These are phyloP conservation scores for Arbacia lixula DNA, from an alignment of 53 echinoderm and acorn worm genomes.

Conservation along the genomic window DNA sequence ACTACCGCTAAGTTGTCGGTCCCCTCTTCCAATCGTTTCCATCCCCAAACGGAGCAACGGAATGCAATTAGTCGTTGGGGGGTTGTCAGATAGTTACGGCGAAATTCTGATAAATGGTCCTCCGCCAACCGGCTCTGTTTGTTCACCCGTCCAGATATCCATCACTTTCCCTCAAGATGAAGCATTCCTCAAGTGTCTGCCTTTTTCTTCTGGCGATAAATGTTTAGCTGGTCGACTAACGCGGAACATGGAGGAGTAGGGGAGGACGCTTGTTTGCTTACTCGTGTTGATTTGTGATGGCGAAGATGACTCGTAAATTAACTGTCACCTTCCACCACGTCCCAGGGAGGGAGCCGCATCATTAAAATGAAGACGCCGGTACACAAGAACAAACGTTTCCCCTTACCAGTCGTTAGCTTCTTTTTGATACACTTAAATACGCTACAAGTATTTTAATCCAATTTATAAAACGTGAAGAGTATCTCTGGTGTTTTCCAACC, in stretches of 20 bases:
- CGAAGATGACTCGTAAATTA: conserved; percentile 29
- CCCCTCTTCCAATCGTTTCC: not conserved
- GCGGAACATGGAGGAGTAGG: too few species aligned
- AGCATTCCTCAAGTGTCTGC: conserved; percentile 37
- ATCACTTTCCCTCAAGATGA: conserved; percentile 13
- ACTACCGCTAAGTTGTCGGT: not conserved
- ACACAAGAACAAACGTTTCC: too few species aligned
- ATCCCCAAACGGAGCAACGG: not conserved
- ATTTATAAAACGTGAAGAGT: too few species aligned
- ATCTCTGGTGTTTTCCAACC: too few species aligned
- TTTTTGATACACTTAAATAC: too few species aligned
- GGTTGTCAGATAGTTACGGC: conserved; percentile 33
- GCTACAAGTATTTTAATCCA: too few species aligned
- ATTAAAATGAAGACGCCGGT: too few species aligned
- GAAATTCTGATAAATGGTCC: conserved; percentile 37
- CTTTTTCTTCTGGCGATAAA: conserved; percentile 28
- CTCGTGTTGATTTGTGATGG: conserved; percentile 12
- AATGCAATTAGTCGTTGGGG: conserved; percentile 25
- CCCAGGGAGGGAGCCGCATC: too few species aligned
- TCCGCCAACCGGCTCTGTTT: conserved; percentile 9
- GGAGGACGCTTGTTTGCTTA: not conserved
- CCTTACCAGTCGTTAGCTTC: too few species aligned
- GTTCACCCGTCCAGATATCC: conserved; percentile 35
- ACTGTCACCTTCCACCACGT: too few species aligned
- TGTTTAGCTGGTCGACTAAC: too few species aligned